Conservation (phyloP, 2,113 vertebrate genomes). For the Mobula hypostoma region DNA sequence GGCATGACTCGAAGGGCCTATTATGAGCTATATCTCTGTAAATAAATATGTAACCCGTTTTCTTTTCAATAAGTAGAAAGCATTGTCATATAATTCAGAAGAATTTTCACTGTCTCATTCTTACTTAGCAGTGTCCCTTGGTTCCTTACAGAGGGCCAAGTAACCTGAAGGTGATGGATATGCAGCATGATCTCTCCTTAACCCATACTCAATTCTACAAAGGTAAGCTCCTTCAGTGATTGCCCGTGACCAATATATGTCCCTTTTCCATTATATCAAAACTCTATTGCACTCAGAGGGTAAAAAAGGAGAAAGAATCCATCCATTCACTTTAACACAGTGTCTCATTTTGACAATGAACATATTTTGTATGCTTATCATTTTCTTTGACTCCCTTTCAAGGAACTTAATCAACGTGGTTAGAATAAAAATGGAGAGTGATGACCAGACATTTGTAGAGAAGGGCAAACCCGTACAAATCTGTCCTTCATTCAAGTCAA, state of each 20-base stretch:
- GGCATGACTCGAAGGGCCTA: too few species aligned
- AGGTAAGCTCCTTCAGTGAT: background rate
- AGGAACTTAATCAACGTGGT: too few species aligned
- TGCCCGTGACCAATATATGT: background rate
- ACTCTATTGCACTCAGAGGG: background rate
- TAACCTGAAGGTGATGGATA: background rate
- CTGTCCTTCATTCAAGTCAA: too few species aligned
- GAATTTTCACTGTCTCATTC: background rate
- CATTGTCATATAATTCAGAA: background rate
- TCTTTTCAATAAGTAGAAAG: background rate
- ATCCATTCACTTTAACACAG: background rate
- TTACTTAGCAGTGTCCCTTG: background rate
- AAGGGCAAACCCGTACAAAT: too few species aligned
- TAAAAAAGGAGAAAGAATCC: background rate
- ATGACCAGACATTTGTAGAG: too few species aligned
- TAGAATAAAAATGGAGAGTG: too few species aligned
- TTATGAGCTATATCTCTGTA: background rate
- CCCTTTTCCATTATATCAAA: background rate
- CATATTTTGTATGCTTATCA: background rate
- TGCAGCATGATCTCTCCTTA: background rate
- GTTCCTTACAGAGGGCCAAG: background rate
- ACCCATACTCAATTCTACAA: background rate
- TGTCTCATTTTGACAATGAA: background rate
- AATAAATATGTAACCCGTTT: background rate
- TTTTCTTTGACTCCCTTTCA: too few species aligned